phyloP scores from a whole-genome alignment of 2,888 invertebrate genomes.

The Meiosimyza decipiens region DNA sequence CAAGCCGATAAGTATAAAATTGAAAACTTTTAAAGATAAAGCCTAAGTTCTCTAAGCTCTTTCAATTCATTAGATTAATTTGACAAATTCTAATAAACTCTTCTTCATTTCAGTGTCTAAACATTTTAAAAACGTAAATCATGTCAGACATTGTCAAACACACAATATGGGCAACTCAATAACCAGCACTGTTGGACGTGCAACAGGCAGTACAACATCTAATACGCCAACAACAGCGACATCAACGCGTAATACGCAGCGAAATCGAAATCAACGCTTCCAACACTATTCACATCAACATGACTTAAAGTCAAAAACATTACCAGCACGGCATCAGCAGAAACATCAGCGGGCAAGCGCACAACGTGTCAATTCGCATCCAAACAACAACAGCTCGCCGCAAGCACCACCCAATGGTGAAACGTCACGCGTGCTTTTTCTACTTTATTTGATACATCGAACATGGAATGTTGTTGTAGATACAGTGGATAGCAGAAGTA shows the following conservation, averaged over 20 bases:
- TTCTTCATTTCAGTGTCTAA: background rate
- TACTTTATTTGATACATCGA: constrained; percentile 76
- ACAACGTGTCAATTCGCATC: constrained; percentile 21
- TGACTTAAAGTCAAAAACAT: constrained; percentile 52
- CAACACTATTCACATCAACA: constrained; percentile 11
- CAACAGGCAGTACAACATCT: constrained; percentile 15
- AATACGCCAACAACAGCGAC: background rate
- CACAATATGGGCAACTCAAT: constrained; percentile 40
- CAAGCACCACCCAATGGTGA: constrained; percentile 62
- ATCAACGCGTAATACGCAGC: background rate
- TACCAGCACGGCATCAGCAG: constrained; percentile 52
- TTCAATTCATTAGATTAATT: too few species aligned
- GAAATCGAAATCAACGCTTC: background rate
- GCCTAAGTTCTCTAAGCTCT: too few species aligned
- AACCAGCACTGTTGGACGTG: constrained; percentile 16
- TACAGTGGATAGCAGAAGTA: constrained; percentile 70
- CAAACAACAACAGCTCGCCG: constrained; percentile 29
- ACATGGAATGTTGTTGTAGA: constrained; percentile 78
- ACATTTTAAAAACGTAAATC: background rate
- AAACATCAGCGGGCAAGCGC: constrained; percentile 19
- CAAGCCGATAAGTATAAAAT: too few species aligned
- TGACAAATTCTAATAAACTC: too few species aligned
- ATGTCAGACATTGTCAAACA: background rate
- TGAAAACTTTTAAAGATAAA: too few species aligned
- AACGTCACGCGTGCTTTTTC: constrained; percentile 73